Conservation (phyloP, 1,140 invertebrate genomes). For the Sinella curviseta region DNA sequence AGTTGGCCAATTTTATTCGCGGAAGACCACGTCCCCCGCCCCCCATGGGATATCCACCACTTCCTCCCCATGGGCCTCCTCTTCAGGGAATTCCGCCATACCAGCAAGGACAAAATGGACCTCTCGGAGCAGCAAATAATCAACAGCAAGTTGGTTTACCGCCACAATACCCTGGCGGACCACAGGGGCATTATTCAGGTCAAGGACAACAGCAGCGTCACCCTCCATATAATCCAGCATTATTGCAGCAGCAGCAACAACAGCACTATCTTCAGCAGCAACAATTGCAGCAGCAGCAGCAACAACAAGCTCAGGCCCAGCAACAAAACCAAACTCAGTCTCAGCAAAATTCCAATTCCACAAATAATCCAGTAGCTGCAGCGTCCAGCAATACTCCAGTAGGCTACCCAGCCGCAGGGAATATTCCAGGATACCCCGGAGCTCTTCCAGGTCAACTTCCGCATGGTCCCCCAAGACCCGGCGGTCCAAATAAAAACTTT, state of each 20-base stretch:
- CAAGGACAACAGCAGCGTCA: slow-evolving; percentile 18
- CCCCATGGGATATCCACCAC: not conserved
- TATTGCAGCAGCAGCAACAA: slow-evolving; percentile 31
- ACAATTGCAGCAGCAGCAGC: slow-evolving; percentile 27
- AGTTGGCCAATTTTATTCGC: not conserved
- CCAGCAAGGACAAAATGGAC: not conserved
- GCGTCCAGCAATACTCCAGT: not conserved
- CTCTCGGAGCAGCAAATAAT: not conserved
- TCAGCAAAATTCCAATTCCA: not conserved
- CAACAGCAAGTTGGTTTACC: not conserved
- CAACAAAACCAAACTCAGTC: slow-evolving; percentile 21
- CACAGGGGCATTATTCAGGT: not conserved
- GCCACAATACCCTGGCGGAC: not conserved
- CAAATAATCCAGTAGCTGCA: not conserved
- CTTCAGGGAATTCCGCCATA: not conserved
- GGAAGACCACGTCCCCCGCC: not conserved
- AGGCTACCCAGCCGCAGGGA: not conserved
- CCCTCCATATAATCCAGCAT: slow-evolving; percentile 20
- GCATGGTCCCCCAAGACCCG: not conserved
- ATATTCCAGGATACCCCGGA: not conserved
- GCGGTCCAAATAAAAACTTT: slow-evolving; percentile 30
- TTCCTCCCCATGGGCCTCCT: not conserved
- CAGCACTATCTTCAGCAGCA: slow-evolving; percentile 27
- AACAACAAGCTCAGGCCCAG: slow-evolving; percentile 5
- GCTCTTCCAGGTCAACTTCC: not conserved